Conservation (phyloP, 2,113 vertebrate genomes). For the Chionodraco myersi region DNA sequence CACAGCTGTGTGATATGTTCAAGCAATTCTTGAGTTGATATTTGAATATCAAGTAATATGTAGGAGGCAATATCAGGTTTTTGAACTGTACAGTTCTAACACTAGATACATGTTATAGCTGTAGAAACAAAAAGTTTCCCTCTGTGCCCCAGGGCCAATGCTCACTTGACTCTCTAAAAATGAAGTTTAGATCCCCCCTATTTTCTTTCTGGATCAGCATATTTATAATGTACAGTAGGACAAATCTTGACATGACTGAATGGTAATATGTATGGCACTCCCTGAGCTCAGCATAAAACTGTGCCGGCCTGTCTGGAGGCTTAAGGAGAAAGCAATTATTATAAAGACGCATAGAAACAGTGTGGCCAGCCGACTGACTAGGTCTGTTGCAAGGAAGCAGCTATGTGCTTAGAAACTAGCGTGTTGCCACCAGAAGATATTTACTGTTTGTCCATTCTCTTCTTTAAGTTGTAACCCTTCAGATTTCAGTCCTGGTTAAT, state of each 20-base stretch:
- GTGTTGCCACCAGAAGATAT: neutral
- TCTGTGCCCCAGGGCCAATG: constrained; percentile 8
- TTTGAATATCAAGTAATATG: neutral
- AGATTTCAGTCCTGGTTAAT: neutral
- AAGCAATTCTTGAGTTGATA: neutral
- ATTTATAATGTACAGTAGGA: constrained; percentile 36
- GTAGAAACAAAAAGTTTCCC: constrained; percentile 18
- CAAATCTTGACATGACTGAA: constrained; percentile 50
- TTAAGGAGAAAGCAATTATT: constrained; percentile 46
- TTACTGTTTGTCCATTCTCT: neutral
- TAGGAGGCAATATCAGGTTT: constrained; percentile 10
- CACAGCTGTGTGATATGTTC: neutral
- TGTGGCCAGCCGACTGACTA: constrained; percentile 27
- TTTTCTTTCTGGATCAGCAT: constrained; percentile 43
- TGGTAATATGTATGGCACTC: constrained; percentile 57
- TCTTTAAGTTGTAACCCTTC: neutral
- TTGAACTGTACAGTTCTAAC: constrained; percentile 13
- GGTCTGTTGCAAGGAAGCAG: neutral
- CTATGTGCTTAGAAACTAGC: neutral
- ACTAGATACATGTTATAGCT: constrained; percentile 30
- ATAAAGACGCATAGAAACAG: constrained; percentile 38
- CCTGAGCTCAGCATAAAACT: constrained; percentile 60
- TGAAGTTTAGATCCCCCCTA: constrained; percentile 23
- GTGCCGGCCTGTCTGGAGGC: constrained; percentile 56
- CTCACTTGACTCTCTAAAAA: constrained; percentile 31